Conservation (phyloP, 2,113 vertebrate species). For the Psephotus haematonotus region DNA sequence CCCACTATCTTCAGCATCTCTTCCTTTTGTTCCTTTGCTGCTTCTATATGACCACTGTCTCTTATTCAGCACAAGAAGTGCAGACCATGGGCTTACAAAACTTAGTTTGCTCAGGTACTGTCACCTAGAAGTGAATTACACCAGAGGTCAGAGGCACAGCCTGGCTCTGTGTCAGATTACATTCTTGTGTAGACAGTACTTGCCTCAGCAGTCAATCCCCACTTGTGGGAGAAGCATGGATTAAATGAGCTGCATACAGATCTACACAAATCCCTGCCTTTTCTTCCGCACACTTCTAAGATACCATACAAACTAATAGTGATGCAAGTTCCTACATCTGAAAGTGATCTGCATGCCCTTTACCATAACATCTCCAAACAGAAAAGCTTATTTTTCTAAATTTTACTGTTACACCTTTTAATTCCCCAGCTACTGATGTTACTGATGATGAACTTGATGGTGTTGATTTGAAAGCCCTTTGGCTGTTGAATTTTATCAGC, state of each 20-base stretch:
- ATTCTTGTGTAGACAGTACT: not conserved
- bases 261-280: not conserved
- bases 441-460: slow-evolving; percentile 56
- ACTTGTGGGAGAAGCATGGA: not conserved
- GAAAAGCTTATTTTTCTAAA: not conserved
- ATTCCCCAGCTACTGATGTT: slow-evolving; percentile 66
- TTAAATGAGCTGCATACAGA: not conserved
- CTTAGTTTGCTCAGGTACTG: not conserved
- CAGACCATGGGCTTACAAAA: not conserved
- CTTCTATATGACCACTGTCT: not conserved
- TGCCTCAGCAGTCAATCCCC: not conserved
- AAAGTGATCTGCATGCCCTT: not conserved
- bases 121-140: not conserved
- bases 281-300: not conserved
- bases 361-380: not conserved
- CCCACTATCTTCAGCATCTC: not conserved
- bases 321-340: not conserved
- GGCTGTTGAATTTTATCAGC: slow-evolving; percentile 77
- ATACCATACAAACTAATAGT: not conserved
- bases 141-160: not conserved
- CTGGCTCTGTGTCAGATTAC: not conserved
- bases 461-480: slow-evolving; percentile 72
- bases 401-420: not conserved
- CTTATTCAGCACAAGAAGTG: not conserved
- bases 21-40: not conserved